phyloP scores from a whole-genome alignment of 2,797 vertebrate species.

The Scomberomorus guttatus region DNA sequence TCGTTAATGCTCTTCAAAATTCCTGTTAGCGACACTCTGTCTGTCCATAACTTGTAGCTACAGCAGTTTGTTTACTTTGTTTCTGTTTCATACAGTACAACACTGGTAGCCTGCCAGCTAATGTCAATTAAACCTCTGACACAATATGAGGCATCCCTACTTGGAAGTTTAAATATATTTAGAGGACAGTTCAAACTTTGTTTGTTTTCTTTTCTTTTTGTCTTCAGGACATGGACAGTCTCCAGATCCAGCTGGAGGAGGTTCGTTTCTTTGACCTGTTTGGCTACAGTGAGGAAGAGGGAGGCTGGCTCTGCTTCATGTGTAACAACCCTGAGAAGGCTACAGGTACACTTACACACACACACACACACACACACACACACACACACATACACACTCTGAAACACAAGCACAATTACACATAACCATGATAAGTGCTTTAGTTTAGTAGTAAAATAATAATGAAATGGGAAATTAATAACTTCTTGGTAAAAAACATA shows the following conservation, averaged over 20 bases:
- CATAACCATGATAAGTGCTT: not conserved
- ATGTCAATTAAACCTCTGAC: no score
- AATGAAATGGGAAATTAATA: not conserved
- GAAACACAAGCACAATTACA: not conserved
- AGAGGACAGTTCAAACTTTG: not conserved
- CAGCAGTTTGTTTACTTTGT: no score
- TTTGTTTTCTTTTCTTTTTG: constrained; percentile 2
- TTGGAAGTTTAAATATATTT: not conserved
- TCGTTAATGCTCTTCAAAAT: no score
- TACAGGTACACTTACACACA: constrained; percentile 83
- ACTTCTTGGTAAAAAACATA: not conserved
- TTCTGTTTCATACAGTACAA: no score
- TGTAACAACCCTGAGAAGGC: constrained; percentile 98
- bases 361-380: constrained; percentile 28
- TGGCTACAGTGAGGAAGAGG: constrained; percentile 92
- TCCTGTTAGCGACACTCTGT: no score
- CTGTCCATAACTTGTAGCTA: no score
- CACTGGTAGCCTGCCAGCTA: no score
- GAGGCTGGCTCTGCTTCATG: constrained; percentile 97
- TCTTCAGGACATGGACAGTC: constrained; percentile 91
- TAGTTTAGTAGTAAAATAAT: no score
- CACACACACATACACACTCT: constrained; percentile 9
- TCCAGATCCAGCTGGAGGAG: constrained; percentile 93
- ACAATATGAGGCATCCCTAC: not conserved
- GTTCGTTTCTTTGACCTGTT: constrained; percentile 97